Conservation (phyloP, 2,888 invertebrate species). For the Drosophila dives region DNA sequence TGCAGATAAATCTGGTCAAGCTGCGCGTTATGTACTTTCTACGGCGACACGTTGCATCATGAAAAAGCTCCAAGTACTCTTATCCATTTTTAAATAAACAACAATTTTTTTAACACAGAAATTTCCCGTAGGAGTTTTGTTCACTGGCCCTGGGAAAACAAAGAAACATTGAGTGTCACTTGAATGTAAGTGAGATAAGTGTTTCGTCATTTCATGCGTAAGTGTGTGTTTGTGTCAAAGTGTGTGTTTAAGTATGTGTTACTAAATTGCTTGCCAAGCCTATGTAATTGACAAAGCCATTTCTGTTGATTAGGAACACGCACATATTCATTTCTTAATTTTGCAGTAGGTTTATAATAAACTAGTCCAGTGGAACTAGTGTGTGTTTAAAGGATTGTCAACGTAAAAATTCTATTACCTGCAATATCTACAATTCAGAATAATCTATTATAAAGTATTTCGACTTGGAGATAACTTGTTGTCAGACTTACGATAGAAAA, state of each 20-base stretch:
- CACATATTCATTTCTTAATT: conserved; percentile 39
- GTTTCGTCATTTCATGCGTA: conserved; percentile 17
- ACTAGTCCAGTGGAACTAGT: neutral
- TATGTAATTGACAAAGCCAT: conserved; percentile 31
- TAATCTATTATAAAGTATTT: neutral
- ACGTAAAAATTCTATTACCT: neutral
- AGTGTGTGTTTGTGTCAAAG: neutral
- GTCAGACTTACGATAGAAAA: neutral
- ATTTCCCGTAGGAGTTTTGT: conserved; percentile 25
- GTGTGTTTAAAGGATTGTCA: neutral
- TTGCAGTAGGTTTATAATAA: neutral
- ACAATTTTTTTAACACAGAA: conserved; percentile 33
- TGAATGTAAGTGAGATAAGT: conserved; percentile 59
- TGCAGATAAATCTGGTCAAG: conserved; percentile 80
- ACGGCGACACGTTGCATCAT: conserved; percentile 54
- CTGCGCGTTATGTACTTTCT: conserved; percentile 75
- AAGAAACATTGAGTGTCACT: conserved; percentile 70
- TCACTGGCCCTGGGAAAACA: conserved; percentile 43
- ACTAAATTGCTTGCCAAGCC: conserved; percentile 29
- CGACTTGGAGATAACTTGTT: neutral
- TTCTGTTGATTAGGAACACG: conserved; percentile 69
- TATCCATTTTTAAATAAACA: conserved; percentile 62
- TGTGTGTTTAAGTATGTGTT: conserved; percentile 4
- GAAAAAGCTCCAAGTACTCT: conserved; percentile 28
- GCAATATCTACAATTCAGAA: neutral